Evolutionary conservation across 2,888 invertebrate species (phyloP).

Genomic region (Endotricha flammealis): DNA sequence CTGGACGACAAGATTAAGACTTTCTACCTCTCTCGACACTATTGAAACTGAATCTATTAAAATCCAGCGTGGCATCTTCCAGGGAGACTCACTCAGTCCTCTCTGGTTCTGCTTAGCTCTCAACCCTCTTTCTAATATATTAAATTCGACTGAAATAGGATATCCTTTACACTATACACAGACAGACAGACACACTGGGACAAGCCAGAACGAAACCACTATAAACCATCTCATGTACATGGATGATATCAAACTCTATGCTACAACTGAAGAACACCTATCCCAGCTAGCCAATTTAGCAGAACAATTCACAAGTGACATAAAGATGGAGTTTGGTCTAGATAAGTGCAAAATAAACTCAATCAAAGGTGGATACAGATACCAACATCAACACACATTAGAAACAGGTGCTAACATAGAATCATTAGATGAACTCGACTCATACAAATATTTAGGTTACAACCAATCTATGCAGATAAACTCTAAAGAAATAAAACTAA

Average conservation of each 20-base stretch:
- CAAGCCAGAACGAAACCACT: too few relatives aligned
- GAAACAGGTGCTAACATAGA: conserved; percentile 10
- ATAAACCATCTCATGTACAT: too few relatives aligned
- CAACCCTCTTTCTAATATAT: conserved; percentile 4
- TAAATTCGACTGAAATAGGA: background rate
- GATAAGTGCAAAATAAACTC: too few relatives aligned
- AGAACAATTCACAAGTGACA: too few relatives aligned
- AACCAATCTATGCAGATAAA: too few relatives aligned
- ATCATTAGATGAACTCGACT: conserved; percentile 7
- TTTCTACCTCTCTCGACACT: conserved; percentile 1
- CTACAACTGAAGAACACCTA: background rate
- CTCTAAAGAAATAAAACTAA: conserved; percentile 2
- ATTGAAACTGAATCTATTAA: conserved; percentile 10
- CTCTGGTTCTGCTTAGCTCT: background rate
- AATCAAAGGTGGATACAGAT: conserved; percentile 7
- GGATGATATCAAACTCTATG: too few relatives aligned
- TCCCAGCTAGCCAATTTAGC: background rate
- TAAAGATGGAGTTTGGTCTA: too few relatives aligned
- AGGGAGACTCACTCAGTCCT: conserved; percentile 13
- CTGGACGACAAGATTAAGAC: conserved; percentile 7
- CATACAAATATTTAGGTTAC: conserved; percentile 11
- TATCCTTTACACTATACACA: background rate
- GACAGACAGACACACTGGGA: too few relatives aligned
- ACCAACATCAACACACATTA: conserved; percentile 7
- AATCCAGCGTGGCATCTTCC: conserved; percentile 18